Conservation (phyloP, 2,797 vertebrate genomes). For the Micromesistius poutassou region DNA sequence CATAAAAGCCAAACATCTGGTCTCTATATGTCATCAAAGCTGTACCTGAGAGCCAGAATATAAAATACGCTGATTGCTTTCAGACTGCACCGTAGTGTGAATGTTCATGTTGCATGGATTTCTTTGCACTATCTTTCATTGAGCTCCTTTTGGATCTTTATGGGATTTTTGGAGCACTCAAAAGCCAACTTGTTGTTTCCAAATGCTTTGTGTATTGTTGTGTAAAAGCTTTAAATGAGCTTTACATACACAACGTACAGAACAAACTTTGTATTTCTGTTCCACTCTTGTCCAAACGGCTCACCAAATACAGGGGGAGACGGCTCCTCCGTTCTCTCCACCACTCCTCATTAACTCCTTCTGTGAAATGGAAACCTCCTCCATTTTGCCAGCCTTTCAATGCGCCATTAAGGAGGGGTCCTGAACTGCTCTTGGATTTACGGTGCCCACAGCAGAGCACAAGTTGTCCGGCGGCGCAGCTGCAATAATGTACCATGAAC, state of each 20-base stretch:
- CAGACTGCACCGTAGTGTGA: neutral
- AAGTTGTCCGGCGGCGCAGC: neutral
- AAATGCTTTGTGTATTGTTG: neutral
- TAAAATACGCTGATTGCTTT: neutral
- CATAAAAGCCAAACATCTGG: neutral
- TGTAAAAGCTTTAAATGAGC: neutral
- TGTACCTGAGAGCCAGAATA: slow-evolving; percentile 2
- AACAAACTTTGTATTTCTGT: neutral
- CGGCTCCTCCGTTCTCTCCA: neutral
- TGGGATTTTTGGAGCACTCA: neutral
- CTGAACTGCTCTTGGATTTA: neutral
- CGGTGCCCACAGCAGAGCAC: neutral
- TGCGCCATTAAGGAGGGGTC: slow-evolving; percentile 4
- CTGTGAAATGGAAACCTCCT: slow-evolving; percentile 4
- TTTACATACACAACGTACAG: neutral
- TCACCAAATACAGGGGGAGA: neutral
- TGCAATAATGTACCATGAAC: neutral
- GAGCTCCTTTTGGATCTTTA: neutral
- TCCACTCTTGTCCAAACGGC: neutral
- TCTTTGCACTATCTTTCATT: neutral
- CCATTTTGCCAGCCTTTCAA: neutral
- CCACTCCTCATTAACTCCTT: neutral
- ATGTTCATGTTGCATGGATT: neutral
- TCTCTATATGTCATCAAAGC: slow-evolving; percentile 4
- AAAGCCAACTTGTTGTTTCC: neutral